phyloP scores from a whole-genome alignment of 2,888 invertebrate genomes.

The Desoria tigrina region DNA sequence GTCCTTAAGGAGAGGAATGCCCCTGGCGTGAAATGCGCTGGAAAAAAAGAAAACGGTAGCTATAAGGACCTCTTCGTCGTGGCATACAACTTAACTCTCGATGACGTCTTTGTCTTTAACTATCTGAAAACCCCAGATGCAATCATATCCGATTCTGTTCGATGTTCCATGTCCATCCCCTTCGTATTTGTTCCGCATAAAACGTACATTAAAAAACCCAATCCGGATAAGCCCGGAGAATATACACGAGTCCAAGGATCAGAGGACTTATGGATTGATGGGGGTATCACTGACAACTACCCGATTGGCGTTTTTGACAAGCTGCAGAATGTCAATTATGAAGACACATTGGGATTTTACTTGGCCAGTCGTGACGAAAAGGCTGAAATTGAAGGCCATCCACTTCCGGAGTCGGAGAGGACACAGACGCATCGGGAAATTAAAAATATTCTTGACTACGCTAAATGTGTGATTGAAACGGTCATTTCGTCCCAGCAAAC shows the following conservation, averaged over 20 bases:
- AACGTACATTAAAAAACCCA: slow-evolving; percentile 18
- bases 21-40: not conserved
- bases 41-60: not conserved
- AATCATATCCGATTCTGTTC: slow-evolving; percentile 20
- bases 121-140: slow-evolving; percentile 18
- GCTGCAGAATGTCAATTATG: not conserved
- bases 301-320: slow-evolving; percentile 23
- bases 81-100: slow-evolving; percentile 18
- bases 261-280: slow-evolving; percentile 24
- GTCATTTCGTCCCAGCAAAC: slow-evolving; percentile 18
- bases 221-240: not conserved
- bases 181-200: slow-evolving; percentile 22
- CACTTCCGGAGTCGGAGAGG: not conserved
- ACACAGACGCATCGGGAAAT: slow-evolving; percentile 8
- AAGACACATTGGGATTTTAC: slow-evolving; percentile 22
- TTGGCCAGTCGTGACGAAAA: slow-evolving; percentile 19
- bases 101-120: slow-evolving; percentile 9
- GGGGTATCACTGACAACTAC: slow-evolving; percentile 25
- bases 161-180: slow-evolving; percentile 22
- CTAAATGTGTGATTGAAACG: slow-evolving; percentile 12
- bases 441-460: slow-evolving; percentile 17
- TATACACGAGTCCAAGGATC: not conserved
- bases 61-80: slow-evolving; percentile 21
- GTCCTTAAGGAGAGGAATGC: not conserved
- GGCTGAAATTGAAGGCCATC: slow-evolving; percentile 5